These are phyloP conservation scores for Acipenser ruthenus DNA, from an alignment of 2,797 vertebrate species.

Conservation along the genomic window DNA sequence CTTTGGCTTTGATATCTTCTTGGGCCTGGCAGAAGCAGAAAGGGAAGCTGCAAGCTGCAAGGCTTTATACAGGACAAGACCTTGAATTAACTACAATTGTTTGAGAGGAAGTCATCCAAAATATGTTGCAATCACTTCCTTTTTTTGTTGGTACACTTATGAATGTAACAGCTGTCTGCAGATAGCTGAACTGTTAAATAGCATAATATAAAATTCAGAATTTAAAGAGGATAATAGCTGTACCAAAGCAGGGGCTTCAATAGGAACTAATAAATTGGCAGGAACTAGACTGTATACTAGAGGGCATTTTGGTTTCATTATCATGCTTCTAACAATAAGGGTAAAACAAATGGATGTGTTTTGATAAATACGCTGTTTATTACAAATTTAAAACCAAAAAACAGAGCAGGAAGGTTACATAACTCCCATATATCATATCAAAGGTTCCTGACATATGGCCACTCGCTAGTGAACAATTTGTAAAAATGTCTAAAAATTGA, in stretches of 20 bases:
- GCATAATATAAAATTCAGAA: not conserved
- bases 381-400: not conserved
- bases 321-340: no score
- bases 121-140: slow-evolving; percentile 17
- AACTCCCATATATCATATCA: not conserved
- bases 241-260: not conserved
- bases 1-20: slow-evolving; percentile 13
- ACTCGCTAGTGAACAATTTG: slow-evolving; percentile 1
- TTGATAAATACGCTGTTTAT: not conserved
- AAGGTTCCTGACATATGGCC: slow-evolving; percentile 2
- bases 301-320: not conserved
- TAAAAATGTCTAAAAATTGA: slow-evolving; percentile 3
- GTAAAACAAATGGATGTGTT: not conserved
- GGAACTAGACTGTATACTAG: not conserved
- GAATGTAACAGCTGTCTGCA: slow-evolving; percentile 12
- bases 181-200: not conserved
- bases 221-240: not conserved
- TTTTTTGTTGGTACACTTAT: slow-evolving; percentile 11
- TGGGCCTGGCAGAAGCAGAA: slow-evolving; percentile 4
- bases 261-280: not conserved
- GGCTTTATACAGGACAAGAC: slow-evolving; percentile 9
- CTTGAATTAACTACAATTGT: slow-evolving; percentile 15
- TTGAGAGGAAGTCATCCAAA: slow-evolving; percentile 17
- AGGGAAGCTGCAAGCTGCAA: slow-evolving; percentile 2
- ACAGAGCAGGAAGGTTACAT: not conserved